Conservation (phyloP, 2,888 invertebrate species). For the Gisinianus flammeolus region DNA sequence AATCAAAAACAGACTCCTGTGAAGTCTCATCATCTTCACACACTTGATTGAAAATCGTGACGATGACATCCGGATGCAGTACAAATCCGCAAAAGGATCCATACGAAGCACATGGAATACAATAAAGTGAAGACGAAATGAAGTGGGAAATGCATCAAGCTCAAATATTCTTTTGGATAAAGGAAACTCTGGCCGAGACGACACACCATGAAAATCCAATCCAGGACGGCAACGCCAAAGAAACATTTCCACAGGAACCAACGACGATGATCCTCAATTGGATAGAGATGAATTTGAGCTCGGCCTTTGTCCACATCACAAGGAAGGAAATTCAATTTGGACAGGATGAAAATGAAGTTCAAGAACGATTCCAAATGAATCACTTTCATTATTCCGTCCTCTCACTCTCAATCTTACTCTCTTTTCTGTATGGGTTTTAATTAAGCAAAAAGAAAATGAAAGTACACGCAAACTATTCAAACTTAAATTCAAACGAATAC, state of each 20-base stretch:
- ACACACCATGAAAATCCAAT: constrained; percentile 2
- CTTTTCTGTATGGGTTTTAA: too few relatives aligned
- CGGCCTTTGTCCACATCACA: too few relatives aligned
- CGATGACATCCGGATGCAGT: not conserved
- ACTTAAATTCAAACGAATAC: too few relatives aligned
- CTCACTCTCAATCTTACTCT: too few relatives aligned
- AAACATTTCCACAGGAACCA: not conserved
- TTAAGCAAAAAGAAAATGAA: too few relatives aligned
- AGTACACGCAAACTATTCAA: too few relatives aligned
- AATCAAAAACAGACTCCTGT: not conserved
- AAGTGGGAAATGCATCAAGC: not conserved
- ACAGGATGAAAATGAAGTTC: too few relatives aligned
- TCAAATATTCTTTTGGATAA: not conserved
- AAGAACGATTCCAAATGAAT: too few relatives aligned
- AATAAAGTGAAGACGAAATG: not conserved
- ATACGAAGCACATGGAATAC: not conserved
- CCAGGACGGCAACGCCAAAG: not conserved
- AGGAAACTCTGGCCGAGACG: not conserved
- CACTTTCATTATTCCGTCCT: too few relatives aligned
- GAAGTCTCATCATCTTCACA: not conserved
- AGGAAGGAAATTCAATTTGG: too few relatives aligned
- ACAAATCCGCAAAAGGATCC: not conserved
- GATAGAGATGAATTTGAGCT: not conserved
- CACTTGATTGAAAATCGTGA: not conserved
- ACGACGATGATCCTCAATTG: not conserved